phyloP scores from a whole-genome alignment of 2,797 vertebrate genomes.

The Pseudochirops corinnae region DNA sequence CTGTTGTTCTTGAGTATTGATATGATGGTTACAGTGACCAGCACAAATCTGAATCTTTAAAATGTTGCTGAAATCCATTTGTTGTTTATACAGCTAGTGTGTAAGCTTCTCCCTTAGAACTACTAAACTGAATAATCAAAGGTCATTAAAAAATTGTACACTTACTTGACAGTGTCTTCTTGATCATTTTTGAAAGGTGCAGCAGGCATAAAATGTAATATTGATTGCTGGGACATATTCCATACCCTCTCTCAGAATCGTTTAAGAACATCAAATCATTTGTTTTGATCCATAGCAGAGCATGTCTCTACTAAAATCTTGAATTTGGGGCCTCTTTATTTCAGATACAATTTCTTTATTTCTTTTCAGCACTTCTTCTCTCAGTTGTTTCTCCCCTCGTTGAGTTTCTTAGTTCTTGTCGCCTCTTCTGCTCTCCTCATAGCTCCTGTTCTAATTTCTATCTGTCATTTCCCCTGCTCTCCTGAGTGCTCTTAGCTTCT shows the following conservation, averaged over 20 bases:
- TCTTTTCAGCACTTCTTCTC: conserved; percentile 76
- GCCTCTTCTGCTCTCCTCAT: conserved; percentile 84
- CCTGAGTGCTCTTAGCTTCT: conserved; percentile 85
- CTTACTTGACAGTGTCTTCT: conserved; percentile 89
- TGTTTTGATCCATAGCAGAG: conserved; percentile 79
- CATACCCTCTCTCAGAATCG: conserved; percentile 76
- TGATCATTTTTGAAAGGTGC: conserved; percentile 85
- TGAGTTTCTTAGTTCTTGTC: conserved; percentile 84
- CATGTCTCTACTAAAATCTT: conserved; percentile 70
- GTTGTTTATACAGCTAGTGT: conserved; percentile 56
- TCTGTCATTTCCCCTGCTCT: conserved; percentile 85
- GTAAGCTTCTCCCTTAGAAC: conserved; percentile 59
- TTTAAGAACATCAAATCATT: conserved; percentile 83
- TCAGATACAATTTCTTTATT: conserved; percentile 76
- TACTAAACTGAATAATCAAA: conserved; percentile 79
- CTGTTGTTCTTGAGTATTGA: background rate
- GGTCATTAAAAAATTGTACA: conserved; percentile 85
- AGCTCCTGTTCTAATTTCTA: conserved; percentile 87
- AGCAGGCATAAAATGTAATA: conserved; percentile 88
- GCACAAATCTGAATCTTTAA: conserved; percentile 51
- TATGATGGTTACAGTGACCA: conserved; percentile 41
- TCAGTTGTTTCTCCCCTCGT: conserved; percentile 82
- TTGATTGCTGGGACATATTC: conserved; percentile 84
- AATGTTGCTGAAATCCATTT: conserved; percentile 41
- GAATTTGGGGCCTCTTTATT: conserved; percentile 75